Percentiles rank a stretch among this genome's conserved stretches.
Conservation (phyloP, 1,140 invertebrate species). For the Hirudo medicinalis region DNA sequence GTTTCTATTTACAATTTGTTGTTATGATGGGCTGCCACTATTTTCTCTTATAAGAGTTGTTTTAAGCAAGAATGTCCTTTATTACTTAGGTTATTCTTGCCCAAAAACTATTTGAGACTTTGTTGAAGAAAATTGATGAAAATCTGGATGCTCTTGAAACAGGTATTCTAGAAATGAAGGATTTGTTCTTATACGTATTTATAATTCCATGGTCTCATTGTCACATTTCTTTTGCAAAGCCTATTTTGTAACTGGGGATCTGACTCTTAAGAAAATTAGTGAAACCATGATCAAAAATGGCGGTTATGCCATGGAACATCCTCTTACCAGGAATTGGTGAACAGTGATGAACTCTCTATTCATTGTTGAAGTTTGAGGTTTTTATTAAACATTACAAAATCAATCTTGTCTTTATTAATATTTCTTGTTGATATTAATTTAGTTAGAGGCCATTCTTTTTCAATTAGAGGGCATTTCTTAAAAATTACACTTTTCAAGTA, state of each 20-base stretch:
- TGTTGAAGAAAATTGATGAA: neutral
- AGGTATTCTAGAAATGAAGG: neutral
- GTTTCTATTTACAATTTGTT: slow-evolving; percentile 14
- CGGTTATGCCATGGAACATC: slow-evolving; percentile 52
- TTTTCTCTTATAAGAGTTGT: neutral
- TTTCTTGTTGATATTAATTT: no score
- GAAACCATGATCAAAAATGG: slow-evolving; percentile 44
- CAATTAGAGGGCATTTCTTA: no score
- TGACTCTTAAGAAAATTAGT: slow-evolving; percentile 38
- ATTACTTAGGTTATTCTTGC: neutral
- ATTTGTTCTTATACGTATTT: neutral
- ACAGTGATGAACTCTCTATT: neutral
- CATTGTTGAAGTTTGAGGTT: no score
- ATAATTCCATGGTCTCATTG: neutral
- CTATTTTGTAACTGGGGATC: slow-evolving; percentile 32
- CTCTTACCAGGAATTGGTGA: slow-evolving; percentile 49
- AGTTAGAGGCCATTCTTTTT: no score
- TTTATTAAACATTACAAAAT: no score
- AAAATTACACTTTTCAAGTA: no score
- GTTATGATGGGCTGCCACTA: neutral
- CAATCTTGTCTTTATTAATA: no score
- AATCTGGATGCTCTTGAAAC: neutral
- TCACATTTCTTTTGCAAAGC: slow-evolving; percentile 26
- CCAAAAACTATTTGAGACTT: neutral
- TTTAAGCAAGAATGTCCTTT: neutral